Evolutionary conservation across 2,888 invertebrate species (phyloP), one percentile per base, ranked within the genome.

Genomic region (Alsophila aescularia): DNA sequence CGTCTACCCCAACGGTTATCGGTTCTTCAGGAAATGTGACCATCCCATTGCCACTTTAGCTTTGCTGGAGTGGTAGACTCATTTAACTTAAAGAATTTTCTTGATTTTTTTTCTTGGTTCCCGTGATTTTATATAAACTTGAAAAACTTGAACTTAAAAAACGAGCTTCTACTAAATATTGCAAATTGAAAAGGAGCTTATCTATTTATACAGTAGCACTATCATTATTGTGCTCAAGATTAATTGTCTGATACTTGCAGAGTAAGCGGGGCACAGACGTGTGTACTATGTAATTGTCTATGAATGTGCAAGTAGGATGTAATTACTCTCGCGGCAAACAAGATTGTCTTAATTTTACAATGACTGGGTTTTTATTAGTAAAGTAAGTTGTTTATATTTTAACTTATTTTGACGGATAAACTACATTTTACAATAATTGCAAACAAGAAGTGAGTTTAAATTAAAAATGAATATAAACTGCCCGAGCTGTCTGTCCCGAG

Each of bases 281-380:
- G 62, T 66, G 65, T 73, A 73, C 69, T 52, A 63, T 66, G 65
- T 73, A 73, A 72, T 73, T 71, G 70, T 71, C 66, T 68, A 69
- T 65, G 64, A 67, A 66, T 66, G 62, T 65, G 67, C 62, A 64
- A 62, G 29, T 37, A 32, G 36, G 35, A 44, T 34, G 18, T 44
- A 49, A 50, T 50, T 49, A 36, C 21, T 55, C 8, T 35, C 10
- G n/a, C n/a, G 10, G 36, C 7, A 44, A 55, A 55, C 44, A 36
- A 50, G 41, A 41, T 40, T 18, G 48, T 42, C 12, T 14, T 47
- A 32, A 37, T 45, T 31, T 40, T 16, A 53, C 37, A 29, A 9
- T 48, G 16, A 43, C 12, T 37, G 15, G 1, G 34, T 34, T 15
- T 15, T 0, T 10, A 16, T 15, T 10, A 35, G 10, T 13, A 13